Evolutionary conservation across 2,888 invertebrate species (phyloP), one percentile per base, ranked within the genome.

Genomic region (Baronia brevicornis): DNA sequence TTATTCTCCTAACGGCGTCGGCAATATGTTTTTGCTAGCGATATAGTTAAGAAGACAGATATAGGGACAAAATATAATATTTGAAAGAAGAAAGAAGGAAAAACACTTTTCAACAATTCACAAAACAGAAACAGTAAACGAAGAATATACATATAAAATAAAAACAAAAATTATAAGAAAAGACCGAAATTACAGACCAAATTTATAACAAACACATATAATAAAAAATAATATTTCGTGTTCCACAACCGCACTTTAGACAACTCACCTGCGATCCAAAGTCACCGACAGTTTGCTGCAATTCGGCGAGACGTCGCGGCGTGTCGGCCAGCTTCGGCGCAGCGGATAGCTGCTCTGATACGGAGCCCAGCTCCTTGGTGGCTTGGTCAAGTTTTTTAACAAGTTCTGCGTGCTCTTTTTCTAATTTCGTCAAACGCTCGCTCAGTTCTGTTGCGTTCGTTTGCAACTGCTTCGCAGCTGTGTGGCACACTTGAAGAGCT

Each of bases 401-500:
- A 17, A 84, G 46, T 27, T 70, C 65, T 14, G 79, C 77, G 30
- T 91, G 78, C 20, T 86, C 85, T 27, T 74, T 57, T 39, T 88
- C 87, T 17, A 91, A 64, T 39, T 85, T 85, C 1, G 77, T 77
- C 9, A 92, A 66, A 47, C 88, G 86, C 27, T 62, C 64, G 46
- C 84, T 86, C 29, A 91, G 78, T 29, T 79, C 75, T 13, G 87
- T 90, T 46, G 91, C 90, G 64, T 91, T 92, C 41, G 88, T 87
- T 39, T 88, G 85, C 22, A 92, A 71, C 47, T 88, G 88, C 55
- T 88, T 88, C 5, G 90, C 88, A 4, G 89, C 84, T 5, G 91
- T 88, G 60, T 92, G 91, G 64, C 90, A 91, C 54, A 88, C 84
- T 67, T 92, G 91, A 28, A 92, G 63, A 1, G 88, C 89, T 59